phyloP scores from a whole-genome alignment of 2,113 vertebrate genomes.

The Lethenteron reissneri region DNA sequence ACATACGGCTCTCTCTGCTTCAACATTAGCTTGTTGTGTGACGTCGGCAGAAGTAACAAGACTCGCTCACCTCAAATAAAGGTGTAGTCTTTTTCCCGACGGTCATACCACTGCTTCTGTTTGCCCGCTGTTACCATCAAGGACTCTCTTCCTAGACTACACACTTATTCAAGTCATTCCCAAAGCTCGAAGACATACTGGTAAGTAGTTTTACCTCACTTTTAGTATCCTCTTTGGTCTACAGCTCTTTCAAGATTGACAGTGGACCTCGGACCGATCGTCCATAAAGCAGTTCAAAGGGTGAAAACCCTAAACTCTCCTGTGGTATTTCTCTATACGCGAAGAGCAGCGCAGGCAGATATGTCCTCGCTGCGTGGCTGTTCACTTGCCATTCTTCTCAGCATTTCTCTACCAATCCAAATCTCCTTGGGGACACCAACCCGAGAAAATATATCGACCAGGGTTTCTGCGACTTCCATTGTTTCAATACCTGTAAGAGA shows the following conservation, averaged over 20 bases:
- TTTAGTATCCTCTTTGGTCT: not conserved
- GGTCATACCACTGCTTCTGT: too few species aligned
- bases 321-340: slow-evolving; percentile 9
- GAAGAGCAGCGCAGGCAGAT: slow-evolving; percentile 2
- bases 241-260: slow-evolving; percentile 5
- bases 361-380: not conserved
- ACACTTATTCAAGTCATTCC: too few species aligned
- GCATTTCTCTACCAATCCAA: not conserved
- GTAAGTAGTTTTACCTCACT: too few species aligned
- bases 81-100: too few species aligned
- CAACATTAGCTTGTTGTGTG: too few species aligned
- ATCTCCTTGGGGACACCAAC: slow-evolving; percentile 6
- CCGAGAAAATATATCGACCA: slow-evolving; percentile 1
- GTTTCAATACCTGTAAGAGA: slow-evolving; percentile 3
- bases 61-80: too few species aligned
- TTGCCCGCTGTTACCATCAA: too few species aligned
- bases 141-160: too few species aligned
- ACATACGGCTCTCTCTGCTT: too few species aligned
- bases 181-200: too few species aligned
- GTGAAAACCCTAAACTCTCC: slow-evolving; percentile 8
- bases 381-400: slow-evolving; percentile 6
- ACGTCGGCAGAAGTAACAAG: too few species aligned
- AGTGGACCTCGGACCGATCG: slow-evolving; percentile 8
- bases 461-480: slow-evolving; percentile 1
- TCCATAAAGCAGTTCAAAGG: slow-evolving; percentile 11